Percentiles rank a stretch among this genome's conserved stretches.
phyloP scores from a whole-genome alignment of 2,797 vertebrate species.

The Simalia tracyae region DNA sequence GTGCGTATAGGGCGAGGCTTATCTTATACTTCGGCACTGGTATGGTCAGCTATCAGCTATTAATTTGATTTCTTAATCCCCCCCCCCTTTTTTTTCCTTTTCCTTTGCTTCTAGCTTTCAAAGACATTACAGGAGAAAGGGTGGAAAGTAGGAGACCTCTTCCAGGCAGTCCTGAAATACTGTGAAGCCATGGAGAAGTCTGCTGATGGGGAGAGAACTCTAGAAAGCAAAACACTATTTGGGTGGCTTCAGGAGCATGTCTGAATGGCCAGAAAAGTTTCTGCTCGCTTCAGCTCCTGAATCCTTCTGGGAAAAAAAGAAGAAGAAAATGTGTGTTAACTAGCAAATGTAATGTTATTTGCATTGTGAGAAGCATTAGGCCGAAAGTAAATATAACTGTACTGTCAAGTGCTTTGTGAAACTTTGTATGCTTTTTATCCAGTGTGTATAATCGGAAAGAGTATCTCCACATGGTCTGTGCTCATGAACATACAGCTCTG shows the following conservation, averaged over 20 bases:
- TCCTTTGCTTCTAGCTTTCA: slow-evolving; percentile 77
- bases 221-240: slow-evolving; percentile 77
- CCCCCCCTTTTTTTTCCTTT: slow-evolving; percentile 19
- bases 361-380: slow-evolving; percentile 62
- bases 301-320: slow-evolving; percentile 45
- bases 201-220: slow-evolving; percentile 65
- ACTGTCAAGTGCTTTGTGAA: slow-evolving; percentile 66
- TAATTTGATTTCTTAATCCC: not conserved
- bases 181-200: slow-evolving; percentile 76
- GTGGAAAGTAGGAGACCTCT: slow-evolving; percentile 89
- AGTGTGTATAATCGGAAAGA: slow-evolving; percentile 67
- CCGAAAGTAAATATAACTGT: slow-evolving; percentile 72
- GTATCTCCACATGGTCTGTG: slow-evolving; percentile 51
- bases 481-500: slow-evolving; percentile 51
- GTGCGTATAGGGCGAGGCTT: not conserved
- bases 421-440: slow-evolving; percentile 64
- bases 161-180: slow-evolving; percentile 89
- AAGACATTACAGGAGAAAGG: slow-evolving; percentile 82
- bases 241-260: slow-evolving; percentile 88
- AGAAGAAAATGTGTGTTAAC: slow-evolving; percentile 34
- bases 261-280: slow-evolving; percentile 70
- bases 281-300: slow-evolving; percentile 45
- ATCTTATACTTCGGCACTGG: slow-evolving; percentile 32
- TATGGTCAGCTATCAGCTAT: slow-evolving; percentile 34
- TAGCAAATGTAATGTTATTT: slow-evolving; percentile 58